phyloP scores from a whole-genome alignment of 2,797 vertebrate genomes.

The Enteromius radiatus region DNA sequence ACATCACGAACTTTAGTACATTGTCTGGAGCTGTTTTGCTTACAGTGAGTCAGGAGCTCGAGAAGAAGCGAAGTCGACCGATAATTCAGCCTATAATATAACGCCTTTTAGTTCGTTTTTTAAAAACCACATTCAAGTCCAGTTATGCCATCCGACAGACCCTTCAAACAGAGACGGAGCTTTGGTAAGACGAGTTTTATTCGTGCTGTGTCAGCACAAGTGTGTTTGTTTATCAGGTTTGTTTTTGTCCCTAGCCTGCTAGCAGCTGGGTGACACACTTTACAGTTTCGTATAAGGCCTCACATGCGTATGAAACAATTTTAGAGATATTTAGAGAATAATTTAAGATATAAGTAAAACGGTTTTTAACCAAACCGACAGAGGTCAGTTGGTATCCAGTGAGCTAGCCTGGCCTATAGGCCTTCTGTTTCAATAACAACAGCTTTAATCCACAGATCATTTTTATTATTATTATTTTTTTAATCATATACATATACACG shows the following conservation, averaged over 20 bases:
- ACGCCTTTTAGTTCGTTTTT: background rate
- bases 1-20: slow-evolving; percentile 73
- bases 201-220: slow-evolving; percentile 10
- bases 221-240: slow-evolving; percentile 41
- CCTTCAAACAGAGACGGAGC: slow-evolving; percentile 94
- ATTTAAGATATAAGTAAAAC: background rate
- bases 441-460: background rate
- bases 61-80: slow-evolving; percentile 32
- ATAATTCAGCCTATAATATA: slow-evolving; percentile 28
- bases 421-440: slow-evolving; percentile 2
- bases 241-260: slow-evolving; percentile 34
- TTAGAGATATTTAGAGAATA: background rate
- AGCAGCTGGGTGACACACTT: slow-evolving; percentile 11
- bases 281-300: background rate
- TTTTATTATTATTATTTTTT: background rate
- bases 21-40: slow-evolving; percentile 65
- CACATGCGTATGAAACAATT: background rate
- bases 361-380: background rate
- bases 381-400: background rate
- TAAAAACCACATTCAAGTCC: background rate
- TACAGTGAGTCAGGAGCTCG: slow-evolving; percentile 47
- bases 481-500: background rate
- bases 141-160: slow-evolving; percentile 91
- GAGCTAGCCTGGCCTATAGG: background rate
- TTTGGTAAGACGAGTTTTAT: slow-evolving; percentile 79